These are phyloP conservation scores for Hippolais icterina DNA, from an alignment of 2,113 vertebrate species.

Conservation along the genomic window DNA sequence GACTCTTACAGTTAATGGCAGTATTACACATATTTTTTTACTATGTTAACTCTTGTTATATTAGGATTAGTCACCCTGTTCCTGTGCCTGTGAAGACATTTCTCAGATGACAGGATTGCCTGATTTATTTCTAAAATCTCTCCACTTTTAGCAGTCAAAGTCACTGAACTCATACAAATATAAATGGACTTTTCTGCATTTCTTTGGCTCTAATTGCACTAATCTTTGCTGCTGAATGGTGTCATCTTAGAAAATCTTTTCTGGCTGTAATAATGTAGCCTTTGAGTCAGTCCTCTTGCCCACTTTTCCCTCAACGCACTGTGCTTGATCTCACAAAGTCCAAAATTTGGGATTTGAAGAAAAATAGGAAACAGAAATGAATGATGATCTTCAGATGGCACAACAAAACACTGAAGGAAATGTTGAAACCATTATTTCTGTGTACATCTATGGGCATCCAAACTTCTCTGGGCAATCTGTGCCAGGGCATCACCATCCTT, in stretches of 20 bases:
- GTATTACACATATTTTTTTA: neutral
- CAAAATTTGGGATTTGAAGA: neutral
- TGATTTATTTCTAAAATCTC: neutral
- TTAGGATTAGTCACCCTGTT: neutral
- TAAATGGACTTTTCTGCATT: neutral
- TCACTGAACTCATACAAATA: neutral
- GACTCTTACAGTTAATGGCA: neutral
- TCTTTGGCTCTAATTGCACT: neutral
- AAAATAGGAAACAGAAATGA: neutral
- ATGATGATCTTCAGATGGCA: neutral
- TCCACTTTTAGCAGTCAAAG: neutral
- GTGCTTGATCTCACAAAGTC: neutral
- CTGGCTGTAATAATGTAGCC: neutral
- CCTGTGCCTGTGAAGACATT: neutral
- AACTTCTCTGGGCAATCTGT: neutral
- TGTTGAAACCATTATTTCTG: neutral
- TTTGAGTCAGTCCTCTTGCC: neutral
- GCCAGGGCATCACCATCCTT: neutral
- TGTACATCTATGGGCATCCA: neutral
- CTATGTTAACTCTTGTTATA: neutral
- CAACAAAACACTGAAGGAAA: neutral
- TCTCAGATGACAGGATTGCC: neutral
- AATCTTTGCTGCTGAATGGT: neutral
- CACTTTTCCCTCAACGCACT: neutral
- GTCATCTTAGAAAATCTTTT: neutral